Evolutionary conservation across 1,140 invertebrate genomes (phyloP), one percentile per base, ranked within the genome.

Genomic region (Scaptodrosophila lebanonensis): DNA sequence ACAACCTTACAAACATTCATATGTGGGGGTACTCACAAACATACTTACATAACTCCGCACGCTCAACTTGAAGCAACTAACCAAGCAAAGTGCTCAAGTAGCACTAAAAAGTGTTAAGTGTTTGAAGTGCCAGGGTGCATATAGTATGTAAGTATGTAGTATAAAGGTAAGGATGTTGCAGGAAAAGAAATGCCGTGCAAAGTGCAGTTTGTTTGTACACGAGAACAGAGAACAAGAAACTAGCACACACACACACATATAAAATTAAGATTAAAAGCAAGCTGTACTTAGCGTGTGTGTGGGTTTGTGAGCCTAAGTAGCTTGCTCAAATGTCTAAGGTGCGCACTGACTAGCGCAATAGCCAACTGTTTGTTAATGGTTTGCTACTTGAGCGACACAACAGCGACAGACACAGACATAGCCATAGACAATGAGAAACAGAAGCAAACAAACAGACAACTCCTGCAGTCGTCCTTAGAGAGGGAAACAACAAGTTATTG

Each of bases 181-280:
- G 8, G 20, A 18, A 36, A 27, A 16, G 17, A 17, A 43, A 36
- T 29, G 44, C 52, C 15, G 27, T 44, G 29, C 16, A 35, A 29
- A 59, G 32, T 49, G 45, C 25, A 36, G 35, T 56, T 54, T 54
- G 5, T 54, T 25, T 68, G 40, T 33, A 27, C 27, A 3, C 12
- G 7, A 16, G 2, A 33, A 4, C 2, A 38, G 0, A 5, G 9
- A 25, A 8, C 22, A 25, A 6, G 9, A 22, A 32, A 52, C 15
- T 20, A n/a, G 12, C 6, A 40, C 27, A 35, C 12, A 13, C 11
- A 18, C 11, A 8, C 11, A 15, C 8, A 45, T 79, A 68, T 77
- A 79, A 77, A 77, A 77, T 77, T 79, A 77, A 68, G 72, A 77
- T 77, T 77, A 79, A 77, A 77, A 72, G 73, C 72, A 56, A 65